These are phyloP conservation scores for Drosophila willistoni DNA, from an alignment of 1,140 invertebrate genomes.

Conservation along the genomic window DNA sequence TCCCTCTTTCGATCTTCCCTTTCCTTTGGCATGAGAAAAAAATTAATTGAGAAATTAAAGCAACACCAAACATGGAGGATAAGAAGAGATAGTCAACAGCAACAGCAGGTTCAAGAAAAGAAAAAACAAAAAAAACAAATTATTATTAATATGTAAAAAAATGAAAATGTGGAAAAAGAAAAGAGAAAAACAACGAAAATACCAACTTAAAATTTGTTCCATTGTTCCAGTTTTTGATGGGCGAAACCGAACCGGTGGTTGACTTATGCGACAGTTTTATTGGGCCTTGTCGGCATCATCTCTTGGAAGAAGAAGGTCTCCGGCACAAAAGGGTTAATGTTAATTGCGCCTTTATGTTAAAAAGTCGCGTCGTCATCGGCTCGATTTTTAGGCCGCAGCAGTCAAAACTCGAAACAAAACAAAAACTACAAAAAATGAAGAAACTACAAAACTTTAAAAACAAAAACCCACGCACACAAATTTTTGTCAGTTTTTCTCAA, in stretches of 20 bases:
- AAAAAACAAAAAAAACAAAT: conserved; percentile 17
- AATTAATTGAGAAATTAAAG: conserved; percentile 61
- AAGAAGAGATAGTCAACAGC: conserved; percentile 21
- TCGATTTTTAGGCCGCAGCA: conserved; percentile 51
- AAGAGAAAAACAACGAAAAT: not conserved
- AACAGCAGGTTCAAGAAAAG: not conserved
- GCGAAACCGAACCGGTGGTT: conserved; percentile 31
- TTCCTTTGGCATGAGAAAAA: conserved; percentile 40
- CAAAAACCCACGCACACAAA: conserved; percentile 21
- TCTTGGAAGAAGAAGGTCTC: conserved; percentile 39
- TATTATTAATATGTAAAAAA: conserved; percentile 61
- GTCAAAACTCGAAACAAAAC: conserved; percentile 27
- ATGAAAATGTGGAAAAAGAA: conserved; percentile 35
- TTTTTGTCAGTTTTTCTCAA: conserved; percentile 6
- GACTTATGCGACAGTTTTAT: conserved; percentile 80
- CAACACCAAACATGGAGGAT: conserved; percentile 30
- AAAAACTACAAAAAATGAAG: conserved; percentile 18
- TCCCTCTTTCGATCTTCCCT: conserved; percentile 3
- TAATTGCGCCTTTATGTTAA: conserved; percentile 78
- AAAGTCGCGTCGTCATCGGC: conserved; percentile 28
- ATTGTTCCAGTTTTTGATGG: conserved; percentile 23
- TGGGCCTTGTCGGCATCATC: conserved; percentile 46
- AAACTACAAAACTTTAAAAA: conserved; percentile 24
- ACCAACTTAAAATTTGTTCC: not conserved
- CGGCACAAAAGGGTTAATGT: conserved; percentile 73